Conservation (phyloP, 2,113 vertebrate genomes). For the Peromyscus californicus region DNA sequence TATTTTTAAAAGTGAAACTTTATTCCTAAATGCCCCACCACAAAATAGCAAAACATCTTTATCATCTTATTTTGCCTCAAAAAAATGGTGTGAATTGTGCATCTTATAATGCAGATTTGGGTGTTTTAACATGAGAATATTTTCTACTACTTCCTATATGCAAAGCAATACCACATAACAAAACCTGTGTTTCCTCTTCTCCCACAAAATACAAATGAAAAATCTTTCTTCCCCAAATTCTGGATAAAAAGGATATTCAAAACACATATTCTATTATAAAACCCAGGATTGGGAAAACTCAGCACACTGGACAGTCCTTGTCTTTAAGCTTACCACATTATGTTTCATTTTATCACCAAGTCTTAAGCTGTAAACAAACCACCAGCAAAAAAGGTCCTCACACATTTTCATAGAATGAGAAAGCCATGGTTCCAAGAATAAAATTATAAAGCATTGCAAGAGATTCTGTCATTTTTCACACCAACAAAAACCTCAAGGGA, state of each 20-base stretch:
- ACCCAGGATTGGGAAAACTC: background rate
- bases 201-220: slow-evolving; percentile 18
- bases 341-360: background rate
- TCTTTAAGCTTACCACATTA: background rate
- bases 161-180: slow-evolving; percentile 27
- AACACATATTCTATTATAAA: background rate
- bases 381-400: background rate
- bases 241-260: background rate
- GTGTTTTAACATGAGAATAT: slow-evolving; percentile 46
- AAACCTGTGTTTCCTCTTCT: background rate
- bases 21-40: slow-evolving; percentile 4
- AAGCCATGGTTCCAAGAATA: background rate
- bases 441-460: background rate
- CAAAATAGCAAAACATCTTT: slow-evolving; percentile 53
- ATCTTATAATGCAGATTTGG: background rate
- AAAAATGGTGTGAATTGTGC: slow-evolving; percentile 23
- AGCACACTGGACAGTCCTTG: background rate
- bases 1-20: background rate
- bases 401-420: slow-evolving; percentile 10
- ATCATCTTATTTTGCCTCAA: slow-evolving; percentile 22
- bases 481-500: background rate
- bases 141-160: background rate
- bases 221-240: slow-evolving; percentile 4
- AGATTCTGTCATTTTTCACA: slow-evolving; percentile 50
- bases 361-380: background rate